Base-by-base conservation (phyloP, 2,888 invertebrate species). In the Mesorhabditis belari region DNA sequence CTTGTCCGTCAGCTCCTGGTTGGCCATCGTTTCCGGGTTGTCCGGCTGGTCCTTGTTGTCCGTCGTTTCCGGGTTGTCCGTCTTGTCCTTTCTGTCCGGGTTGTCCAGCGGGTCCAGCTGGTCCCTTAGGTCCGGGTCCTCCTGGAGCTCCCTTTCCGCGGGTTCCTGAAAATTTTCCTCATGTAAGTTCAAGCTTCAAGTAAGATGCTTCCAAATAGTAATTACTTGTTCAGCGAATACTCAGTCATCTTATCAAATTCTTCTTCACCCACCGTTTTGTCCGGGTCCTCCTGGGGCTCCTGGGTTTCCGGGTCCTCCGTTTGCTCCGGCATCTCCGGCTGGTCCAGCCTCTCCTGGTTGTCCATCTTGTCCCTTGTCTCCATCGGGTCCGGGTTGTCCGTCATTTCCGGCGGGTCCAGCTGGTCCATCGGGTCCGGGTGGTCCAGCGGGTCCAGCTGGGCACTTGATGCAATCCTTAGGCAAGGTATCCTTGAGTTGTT, bases 281-380 rank as follows among this genome's bases (percentile, higher is more conserved):
- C 74, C 74, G 26, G 67, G 64, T 49, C 64, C 64, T 59, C 75
- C 75, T 49, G 69, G 61, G 27, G 61, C 62, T 58, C 76, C 75
- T 53, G 67, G 67, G n/a, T 63, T 57, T 59, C 75, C 75, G 12
- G 67, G 51, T 35, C 66, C 65, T 60, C 76, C 76, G 53, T 64
- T 56, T 49, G 12, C n/a, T 35, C 44, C 44, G 44, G 44, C 44
- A 35, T 35, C 44, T 35, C 44, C 44, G 44, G 44, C 44, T 9
- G 44, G 44, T 35, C 44, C 44, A 9, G 12, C 44, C 44, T 35
- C 12, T 35, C 44, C 44, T 9, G 44, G 44, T 2, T 35, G 44
- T 35, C 44, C 44, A 35, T 35, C 44, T n/a, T 35, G 44, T 25
- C 74, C 74, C 26, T 65, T 61, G 50, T 66, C 65, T 59, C 75